Percentiles rank a stretch among this genome's conserved stretches.
These are phyloP conservation scores for Leptinotarsa defecta DNA, from an alignment of 1,140 invertebrate species.

Conservation along the genomic window DNA sequence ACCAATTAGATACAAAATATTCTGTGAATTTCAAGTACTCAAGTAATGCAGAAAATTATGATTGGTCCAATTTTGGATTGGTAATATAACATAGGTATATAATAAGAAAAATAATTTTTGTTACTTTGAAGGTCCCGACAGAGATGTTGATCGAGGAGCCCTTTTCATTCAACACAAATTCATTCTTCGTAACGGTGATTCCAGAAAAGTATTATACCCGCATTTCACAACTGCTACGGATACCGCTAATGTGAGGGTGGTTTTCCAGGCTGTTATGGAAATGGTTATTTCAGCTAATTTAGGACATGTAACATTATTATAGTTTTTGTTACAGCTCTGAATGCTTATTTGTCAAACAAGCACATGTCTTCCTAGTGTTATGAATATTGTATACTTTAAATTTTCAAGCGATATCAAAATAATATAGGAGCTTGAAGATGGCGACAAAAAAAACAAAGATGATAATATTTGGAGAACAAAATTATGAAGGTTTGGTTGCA, in stretches of 20 bases:
- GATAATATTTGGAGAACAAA: no score
- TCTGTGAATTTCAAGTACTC: not conserved
- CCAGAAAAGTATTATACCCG: slow-evolving; percentile 65
- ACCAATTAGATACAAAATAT: no score
- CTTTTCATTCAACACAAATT: slow-evolving; percentile 70
- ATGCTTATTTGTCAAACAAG: not conserved
- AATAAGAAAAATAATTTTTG: not conserved
- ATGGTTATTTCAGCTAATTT: slow-evolving; percentile 66
- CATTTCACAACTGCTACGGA: slow-evolving; percentile 71
- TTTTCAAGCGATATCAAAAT: no score
- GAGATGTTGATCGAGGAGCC: slow-evolving; percentile 67
- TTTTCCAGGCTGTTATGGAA: slow-evolving; percentile 67
- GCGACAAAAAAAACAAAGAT: no score
- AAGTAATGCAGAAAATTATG: not conserved
- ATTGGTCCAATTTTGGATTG: not conserved
- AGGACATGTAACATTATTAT: slow-evolving; percentile 60
- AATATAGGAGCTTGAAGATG: no score
- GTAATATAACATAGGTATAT: not conserved
- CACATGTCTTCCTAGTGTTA: no score
- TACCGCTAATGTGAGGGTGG: slow-evolving; percentile 65
- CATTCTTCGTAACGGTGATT: slow-evolving; percentile 62
- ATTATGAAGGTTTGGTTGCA: no score
- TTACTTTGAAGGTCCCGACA: slow-evolving; percentile 62
- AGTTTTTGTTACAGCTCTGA: not conserved
- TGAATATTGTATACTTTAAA: no score